Base-by-base conservation (phyloP, 2,888 invertebrate species). In the Poecilus cupreus region DNA sequence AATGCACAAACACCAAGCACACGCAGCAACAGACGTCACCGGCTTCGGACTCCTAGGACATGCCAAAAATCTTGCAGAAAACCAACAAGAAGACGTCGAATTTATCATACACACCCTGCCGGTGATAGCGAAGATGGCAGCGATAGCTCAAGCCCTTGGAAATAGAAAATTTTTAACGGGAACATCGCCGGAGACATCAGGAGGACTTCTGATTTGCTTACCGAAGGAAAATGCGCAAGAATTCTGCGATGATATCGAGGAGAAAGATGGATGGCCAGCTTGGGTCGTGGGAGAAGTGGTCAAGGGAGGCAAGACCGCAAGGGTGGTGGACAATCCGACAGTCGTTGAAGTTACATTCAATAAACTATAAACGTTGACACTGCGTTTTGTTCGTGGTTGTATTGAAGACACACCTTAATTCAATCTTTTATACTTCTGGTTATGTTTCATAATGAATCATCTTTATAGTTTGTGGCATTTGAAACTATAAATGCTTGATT, bases 11-110 rank as follows among this genome's bases (percentile, higher is more conserved):
- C 95, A 95, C 88, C 92, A 94, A 84, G 96, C 96, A 0, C 95
- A 96, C 87, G 95, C 94, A 64, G 95, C 95, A 4, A 96, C 96
- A 0, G 96, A 96, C 87, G 93, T 96, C 0, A 96, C 96, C 8
- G 96, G 96, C 0, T 96, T 96, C 87, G 96, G 96, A 1, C 88
- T 96, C 1, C 88, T 96, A 11, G 96, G 96, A 0, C 96, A 96
- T 88, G 96, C 96, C 18, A 93, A 94, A 86, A 96, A 95, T 88
- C 89, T 96, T 26, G 95, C 94, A 0, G 91, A 92, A 84, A 93
- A 93, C 85, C 96, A 96, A 89, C 93, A 93, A 85, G 92, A 93
- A 83, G 92, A 93, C 87, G 94, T 96, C 0, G 92, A 93, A 11
- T 96, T 96, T 88, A 92, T 94, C 81, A 94, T 96, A 85, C 93